Base-by-base conservation (phyloP, 2,113 vertebrate species). In the Perccottus glenii region DNA sequence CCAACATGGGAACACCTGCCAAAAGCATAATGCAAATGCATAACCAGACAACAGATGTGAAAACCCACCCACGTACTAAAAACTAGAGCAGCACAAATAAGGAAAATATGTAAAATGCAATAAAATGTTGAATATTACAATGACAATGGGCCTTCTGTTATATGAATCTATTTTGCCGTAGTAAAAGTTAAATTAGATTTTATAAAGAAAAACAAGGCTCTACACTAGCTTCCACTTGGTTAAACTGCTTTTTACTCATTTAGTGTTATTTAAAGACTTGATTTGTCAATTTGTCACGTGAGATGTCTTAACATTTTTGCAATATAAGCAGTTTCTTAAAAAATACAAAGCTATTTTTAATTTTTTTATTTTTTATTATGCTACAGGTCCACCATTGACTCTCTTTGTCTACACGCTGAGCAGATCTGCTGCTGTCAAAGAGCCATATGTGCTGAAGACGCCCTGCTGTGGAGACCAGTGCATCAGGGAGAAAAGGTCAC, bases 401-500 rank as follows among this genome's bases (percentile, higher is more conserved):
- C 44, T 45, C 12, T 27, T 27, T 27, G 19, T 1, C 44, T 45
- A 10, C 12, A 12, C 38, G 8, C 38, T 40, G 8, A 40, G 38
- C 38, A 40, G 38, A 40, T 8, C 8, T 40, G 38, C 5, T 40
- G 38, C 38, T 40, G 44, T 45, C 44, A 45, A 10, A 64, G 36
- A 64, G 59, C 67, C 72, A 56, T 76, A 85, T 83, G 80, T 43
- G 58, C n/a, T 12, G 1, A 32, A 45, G 70, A 50, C 12, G 0
- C 33, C 75, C 53, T 57, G 70, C 66, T 72, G 73, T 15, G 60
- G 47, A 52, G 27, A 60, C 52, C 44, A 40, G 47, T 77, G 60
- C 75, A 55, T 70, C 38, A 58, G 15, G 40, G 61, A 52, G 4
- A 5, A 15, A 67, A 75, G 82, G 70, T 84, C 70, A 73, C 42